Evolutionary conservation across 2,888 invertebrate species (phyloP).

Genomic region (Mythimna ferrago): DNA sequence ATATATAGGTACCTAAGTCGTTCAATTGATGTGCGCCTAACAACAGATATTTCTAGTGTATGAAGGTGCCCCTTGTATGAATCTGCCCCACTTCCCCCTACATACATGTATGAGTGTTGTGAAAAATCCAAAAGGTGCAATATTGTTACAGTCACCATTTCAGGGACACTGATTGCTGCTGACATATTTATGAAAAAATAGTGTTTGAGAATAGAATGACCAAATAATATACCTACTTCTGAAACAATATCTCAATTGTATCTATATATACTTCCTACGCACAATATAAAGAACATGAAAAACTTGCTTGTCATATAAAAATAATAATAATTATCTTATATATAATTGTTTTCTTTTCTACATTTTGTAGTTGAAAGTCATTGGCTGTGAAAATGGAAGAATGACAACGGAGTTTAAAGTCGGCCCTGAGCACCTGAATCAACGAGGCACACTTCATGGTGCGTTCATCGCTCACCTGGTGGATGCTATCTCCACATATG

Average conservation of each 20-base stretch:
- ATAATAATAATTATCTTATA: background rate
- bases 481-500: conserved; percentile 93
- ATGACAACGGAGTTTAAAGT: conserved; percentile 95
- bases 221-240: background rate
- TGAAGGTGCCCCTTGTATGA: too few relatives aligned
- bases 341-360: background rate
- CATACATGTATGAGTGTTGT: too few relatives aligned
- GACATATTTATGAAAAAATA: background rate
- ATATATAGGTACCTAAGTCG: too few relatives aligned
- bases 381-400: conserved; percentile 92
- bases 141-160: background rate
- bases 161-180: background rate
- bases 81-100: too few relatives aligned
- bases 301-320: too few relatives aligned
- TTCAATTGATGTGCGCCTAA: too few relatives aligned
- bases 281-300: background rate
- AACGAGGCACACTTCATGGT: conserved; percentile 94
- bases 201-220: background rate
- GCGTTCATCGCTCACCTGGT: conserved; percentile 96
- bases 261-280: background rate
- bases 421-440: conserved; percentile 94
- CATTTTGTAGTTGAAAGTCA: conserved; percentile 79
- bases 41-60: too few relatives aligned
- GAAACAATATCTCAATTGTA: background rate
- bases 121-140: too few relatives aligned